Conservation (phyloP, 2,797 vertebrate genomes). For the Prunella strophiata region DNA sequence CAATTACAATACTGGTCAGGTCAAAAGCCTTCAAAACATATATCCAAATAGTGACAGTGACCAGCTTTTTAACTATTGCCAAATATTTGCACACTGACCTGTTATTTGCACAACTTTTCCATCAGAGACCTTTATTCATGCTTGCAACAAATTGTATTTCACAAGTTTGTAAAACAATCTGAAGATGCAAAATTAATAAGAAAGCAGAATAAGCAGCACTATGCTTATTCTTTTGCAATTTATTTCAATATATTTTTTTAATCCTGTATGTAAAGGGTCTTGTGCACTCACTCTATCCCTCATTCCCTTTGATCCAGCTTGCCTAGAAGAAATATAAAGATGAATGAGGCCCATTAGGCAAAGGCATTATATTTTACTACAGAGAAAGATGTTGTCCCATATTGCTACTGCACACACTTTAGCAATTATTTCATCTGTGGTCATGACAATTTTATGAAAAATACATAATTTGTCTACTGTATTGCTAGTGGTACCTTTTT, state of each 20-base stretch:
- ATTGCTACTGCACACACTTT: background rate
- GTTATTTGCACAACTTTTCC: background rate
- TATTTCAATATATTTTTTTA: slow-evolving; percentile 47
- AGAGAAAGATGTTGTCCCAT: background rate
- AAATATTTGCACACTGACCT: background rate
- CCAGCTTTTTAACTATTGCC: background rate
- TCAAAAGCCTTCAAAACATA: background rate
- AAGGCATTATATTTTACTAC: slow-evolving; percentile 41
- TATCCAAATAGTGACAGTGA: background rate
- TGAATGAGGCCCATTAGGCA: slow-evolving; percentile 50
- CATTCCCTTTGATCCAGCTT: background rate
- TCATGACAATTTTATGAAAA: background rate
- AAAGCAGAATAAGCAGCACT: background rate
- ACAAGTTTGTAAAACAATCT: slow-evolving; percentile 1
- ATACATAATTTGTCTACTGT: background rate
- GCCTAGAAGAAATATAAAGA: slow-evolving; percentile 49
- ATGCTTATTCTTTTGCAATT: background rate
- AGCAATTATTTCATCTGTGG: background rate
- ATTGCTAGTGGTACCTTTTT: background rate
- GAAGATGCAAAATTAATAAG: background rate
- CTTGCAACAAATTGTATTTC: slow-evolving; percentile 6
- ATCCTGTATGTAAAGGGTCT: background rate
- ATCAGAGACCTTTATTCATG: background rate
- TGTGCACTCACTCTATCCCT: background rate
- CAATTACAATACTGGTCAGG: background rate